Percentiles rank a stretch among this genome's conserved stretches.
These are phyloP conservation scores for Microcebus murinus DNA, from an alignment of 2,113 vertebrate species.

Conservation along the genomic window DNA sequence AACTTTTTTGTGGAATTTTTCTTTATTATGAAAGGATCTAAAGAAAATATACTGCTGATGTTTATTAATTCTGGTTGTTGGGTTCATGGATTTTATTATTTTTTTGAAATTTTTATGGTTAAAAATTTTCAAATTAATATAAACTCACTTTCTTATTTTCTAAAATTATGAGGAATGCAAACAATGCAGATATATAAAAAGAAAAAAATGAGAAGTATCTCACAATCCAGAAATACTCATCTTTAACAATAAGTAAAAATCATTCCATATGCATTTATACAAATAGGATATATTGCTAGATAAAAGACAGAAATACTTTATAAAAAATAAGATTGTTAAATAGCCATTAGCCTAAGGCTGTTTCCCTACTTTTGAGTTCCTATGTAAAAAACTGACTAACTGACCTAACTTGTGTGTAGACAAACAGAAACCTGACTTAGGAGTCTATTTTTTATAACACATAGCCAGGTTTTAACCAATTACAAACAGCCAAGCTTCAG, in stretches of 20 bases:
- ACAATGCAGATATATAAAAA: neutral
- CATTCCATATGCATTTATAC: neutral
- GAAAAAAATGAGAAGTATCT: neutral
- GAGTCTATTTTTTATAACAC: neutral
- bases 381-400: neutral
- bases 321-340: neutral
- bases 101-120: neutral
- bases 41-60: neutral
- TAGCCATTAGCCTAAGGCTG: neutral
- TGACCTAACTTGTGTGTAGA: neutral
- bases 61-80: conserved; percentile 40
- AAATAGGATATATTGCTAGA: neutral
- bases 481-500: neutral
- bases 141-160: conserved; percentile 22
- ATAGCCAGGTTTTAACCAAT: neutral
- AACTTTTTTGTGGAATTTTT: neutral
- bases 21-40: neutral
- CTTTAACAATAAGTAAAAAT: neutral
- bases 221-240: neutral
- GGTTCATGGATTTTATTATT: neutral
- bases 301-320: neutral
- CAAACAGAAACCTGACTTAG: neutral
- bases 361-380: neutral
- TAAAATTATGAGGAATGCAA: conserved; percentile 5
- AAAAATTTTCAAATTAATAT: neutral